phyloP scores from a whole-genome alignment of 2,888 invertebrate species.

The Mythimna vitellina region DNA sequence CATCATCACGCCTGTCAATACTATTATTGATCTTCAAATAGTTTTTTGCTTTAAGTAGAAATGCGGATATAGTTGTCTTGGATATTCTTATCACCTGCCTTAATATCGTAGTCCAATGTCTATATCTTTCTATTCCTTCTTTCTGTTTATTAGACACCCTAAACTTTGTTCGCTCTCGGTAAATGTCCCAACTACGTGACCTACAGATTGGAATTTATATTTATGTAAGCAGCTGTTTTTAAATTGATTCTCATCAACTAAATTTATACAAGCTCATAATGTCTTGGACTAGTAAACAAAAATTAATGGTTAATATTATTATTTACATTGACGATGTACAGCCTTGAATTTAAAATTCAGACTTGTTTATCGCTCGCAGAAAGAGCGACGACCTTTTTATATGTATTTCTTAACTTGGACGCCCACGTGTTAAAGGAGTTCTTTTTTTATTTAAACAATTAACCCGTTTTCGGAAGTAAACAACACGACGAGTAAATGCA shows the following conservation, averaged over 20 bases:
- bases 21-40: constrained; percentile 1
- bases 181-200: constrained; percentile 49
- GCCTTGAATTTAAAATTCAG: constrained; percentile 63
- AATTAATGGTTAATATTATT: constrained; percentile 44
- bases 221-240: constrained; percentile 44
- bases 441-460: constrained; percentile 25
- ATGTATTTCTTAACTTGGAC: constrained; percentile 37
- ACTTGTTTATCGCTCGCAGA: constrained; percentile 57
- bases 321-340: constrained; percentile 19
- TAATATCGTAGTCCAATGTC: too few species aligned
- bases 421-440: constrained; percentile 19
- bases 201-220: constrained; percentile 23
- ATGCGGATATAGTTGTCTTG: neutral
- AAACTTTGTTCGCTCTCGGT: neutral
- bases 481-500: constrained; percentile 16
- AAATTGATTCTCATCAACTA: constrained; percentile 16
- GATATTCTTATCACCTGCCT: neutral
- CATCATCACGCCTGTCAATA: constrained; percentile 8
- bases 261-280: constrained; percentile 21
- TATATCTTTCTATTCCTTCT: too few species aligned
- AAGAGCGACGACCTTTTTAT: constrained; percentile 56
- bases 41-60: neutral
- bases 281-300: constrained; percentile 42
- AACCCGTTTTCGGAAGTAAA: constrained; percentile 47
- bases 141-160: neutral